Evolutionary conservation across 2,113 vertebrate genomes (phyloP).

Genomic region (Cyanoramphus novaezelandiae): DNA sequence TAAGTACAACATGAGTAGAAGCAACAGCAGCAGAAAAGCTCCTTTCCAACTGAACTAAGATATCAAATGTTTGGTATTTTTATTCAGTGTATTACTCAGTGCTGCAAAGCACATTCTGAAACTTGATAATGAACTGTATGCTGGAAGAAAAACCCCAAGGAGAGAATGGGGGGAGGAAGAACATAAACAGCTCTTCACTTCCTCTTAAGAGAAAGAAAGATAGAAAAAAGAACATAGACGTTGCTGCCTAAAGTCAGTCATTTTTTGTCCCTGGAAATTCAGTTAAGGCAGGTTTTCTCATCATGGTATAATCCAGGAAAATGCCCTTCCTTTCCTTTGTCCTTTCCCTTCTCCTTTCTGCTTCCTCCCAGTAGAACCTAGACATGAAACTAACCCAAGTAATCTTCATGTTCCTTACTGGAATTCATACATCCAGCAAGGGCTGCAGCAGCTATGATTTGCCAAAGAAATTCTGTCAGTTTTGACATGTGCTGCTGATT

Average conservation of each 20-base stretch:
- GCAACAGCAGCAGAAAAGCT: constrained; percentile 6
- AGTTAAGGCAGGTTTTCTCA: constrained; percentile 8
- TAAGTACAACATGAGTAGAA: neutral
- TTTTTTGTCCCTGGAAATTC: neutral
- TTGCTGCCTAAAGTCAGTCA: neutral
- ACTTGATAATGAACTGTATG: neutral
- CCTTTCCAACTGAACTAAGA: constrained; percentile 18
- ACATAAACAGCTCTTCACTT: neutral
- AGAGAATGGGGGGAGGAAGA: neutral
- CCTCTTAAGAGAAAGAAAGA: neutral
- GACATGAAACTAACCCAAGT: constrained; percentile 9
- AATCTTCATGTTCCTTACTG: neutral
- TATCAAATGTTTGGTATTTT: constrained; percentile 43
- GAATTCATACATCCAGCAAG: neutral
- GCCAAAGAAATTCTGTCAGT: neutral
- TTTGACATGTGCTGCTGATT: neutral
- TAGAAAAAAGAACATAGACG: neutral
- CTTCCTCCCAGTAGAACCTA: neutral
- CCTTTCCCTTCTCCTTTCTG: neutral
- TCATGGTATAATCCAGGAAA: neutral
- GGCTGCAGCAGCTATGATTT: neutral
- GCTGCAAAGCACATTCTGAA: constrained; percentile 32
- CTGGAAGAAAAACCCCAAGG: constrained; percentile 31
- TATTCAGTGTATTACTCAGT: constrained; percentile 23
- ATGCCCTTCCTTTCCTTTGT: neutral